phyloP scores from a whole-genome alignment of 2,888 invertebrate genomes.

The Dorcus hopei region DNA sequence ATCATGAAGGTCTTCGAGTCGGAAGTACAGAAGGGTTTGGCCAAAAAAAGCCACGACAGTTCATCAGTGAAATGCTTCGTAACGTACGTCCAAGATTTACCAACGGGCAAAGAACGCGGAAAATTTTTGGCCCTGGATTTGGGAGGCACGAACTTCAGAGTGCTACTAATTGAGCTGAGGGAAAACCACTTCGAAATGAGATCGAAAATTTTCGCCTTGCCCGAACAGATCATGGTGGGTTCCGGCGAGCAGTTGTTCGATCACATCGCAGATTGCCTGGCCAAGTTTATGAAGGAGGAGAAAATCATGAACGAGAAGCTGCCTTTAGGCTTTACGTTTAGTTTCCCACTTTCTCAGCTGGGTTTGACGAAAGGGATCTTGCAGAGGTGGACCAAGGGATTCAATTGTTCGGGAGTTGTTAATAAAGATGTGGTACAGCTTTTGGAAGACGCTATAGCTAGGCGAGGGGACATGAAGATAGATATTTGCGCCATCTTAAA shows the following conservation, averaged over 20 bases:
- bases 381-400: conserved; percentile 95
- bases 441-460: conserved; percentile 82
- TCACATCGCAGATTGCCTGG: conserved; percentile 92
- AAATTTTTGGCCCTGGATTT: conserved; percentile 95
- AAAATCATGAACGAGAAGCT: conserved; percentile 71
- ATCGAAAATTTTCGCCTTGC: conserved; percentile 95
- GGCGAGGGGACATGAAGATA: conserved; percentile 88
- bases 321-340: conserved; percentile 95
- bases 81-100: conserved; percentile 93
- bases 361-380: conserved; percentile 84
- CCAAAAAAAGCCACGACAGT: conserved; percentile 69
- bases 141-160: conserved; percentile 97
- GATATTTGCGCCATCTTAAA: conserved; percentile 93
- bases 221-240: conserved; percentile 91
- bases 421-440: conserved; percentile 87
- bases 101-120: conserved; percentile 82
- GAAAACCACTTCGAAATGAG: conserved; percentile 90
- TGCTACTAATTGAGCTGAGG: conserved; percentile 84
- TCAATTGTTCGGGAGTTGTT: conserved; percentile 88
- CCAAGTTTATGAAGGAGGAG: conserved; percentile 86
- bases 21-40: conserved; percentile 77
- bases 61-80: conserved; percentile 92
- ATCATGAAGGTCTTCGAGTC: conserved; percentile 72
- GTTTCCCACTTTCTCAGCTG: conserved; percentile 85
- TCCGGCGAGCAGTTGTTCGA: conserved; percentile 85